These are phyloP conservation scores for Cacoxenus indagator DNA, from an alignment of 2,888 invertebrate genomes.

Conservation along the genomic window DNA sequence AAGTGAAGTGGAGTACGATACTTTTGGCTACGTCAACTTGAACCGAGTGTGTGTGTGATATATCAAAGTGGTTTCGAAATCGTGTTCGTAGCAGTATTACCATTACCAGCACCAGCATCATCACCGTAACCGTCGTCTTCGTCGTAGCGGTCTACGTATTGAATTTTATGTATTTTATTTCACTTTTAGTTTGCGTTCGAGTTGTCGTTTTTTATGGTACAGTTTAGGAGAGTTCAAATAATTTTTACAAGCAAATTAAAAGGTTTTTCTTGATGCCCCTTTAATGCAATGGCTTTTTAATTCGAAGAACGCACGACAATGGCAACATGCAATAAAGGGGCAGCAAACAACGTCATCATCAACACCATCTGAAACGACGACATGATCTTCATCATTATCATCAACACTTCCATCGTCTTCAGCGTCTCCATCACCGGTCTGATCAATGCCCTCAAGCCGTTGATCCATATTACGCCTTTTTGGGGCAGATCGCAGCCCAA, in stretches of 20 bases:
- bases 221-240: conserved; percentile 68
- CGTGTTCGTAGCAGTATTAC: conserved; percentile 24
- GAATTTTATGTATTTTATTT: conserved; percentile 18
- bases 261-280: conserved; percentile 65
- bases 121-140: not conserved
- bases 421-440: too few species aligned
- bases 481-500: too few species aligned
- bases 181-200: conserved; percentile 39
- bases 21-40: too few species aligned
- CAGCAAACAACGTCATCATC: conserved; percentile 21
- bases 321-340: not conserved
- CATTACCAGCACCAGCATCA: conserved; percentile 34
- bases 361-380: conserved; percentile 1
- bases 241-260: conserved; percentile 68
- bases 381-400: not conserved
- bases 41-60: conserved; percentile 47
- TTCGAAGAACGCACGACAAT: conserved; percentile 18
- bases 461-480: conserved; percentile 18
- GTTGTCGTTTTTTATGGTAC: conserved; percentile 65
- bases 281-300: conserved; percentile 57
- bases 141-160: too few species aligned
- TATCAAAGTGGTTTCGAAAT: conserved; percentile 59
- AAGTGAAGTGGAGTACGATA: too few species aligned
- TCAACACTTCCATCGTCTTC: not conserved
- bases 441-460: too few species aligned